Conservation (phyloP, 1,140 invertebrate genomes). For the Calosoma granatense region DNA sequence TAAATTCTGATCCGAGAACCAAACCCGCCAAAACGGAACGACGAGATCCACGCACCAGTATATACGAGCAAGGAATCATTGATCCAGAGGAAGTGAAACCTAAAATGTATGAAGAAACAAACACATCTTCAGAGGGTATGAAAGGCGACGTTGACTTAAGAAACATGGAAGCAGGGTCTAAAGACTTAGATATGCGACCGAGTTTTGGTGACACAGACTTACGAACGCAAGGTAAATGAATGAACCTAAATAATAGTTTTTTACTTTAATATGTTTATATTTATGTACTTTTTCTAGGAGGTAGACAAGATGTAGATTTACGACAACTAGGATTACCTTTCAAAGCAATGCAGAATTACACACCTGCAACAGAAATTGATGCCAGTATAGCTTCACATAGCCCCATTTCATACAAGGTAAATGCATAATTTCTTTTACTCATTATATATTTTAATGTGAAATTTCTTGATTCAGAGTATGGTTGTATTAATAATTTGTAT, state of each 20-base stretch:
- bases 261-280: slow-evolving; percentile 2
- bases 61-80: slow-evolving; percentile 30
- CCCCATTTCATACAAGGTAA: slow-evolving; percentile 53
- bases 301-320: slow-evolving; percentile 58
- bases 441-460: not conserved
- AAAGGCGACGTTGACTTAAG: slow-evolving; percentile 48
- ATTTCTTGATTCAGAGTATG: not conserved
- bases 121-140: slow-evolving; percentile 27
- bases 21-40: slow-evolving; percentile 13
- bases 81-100: not conserved
- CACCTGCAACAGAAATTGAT: slow-evolving; percentile 75
- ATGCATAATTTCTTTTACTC: slow-evolving; percentile 25
- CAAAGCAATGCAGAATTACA: slow-evolving; percentile 61
- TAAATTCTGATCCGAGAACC: not conserved
- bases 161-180: slow-evolving; percentile 35
- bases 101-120: not conserved
- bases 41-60: slow-evolving; percentile 21
- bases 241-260: not conserved
- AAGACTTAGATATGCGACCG: slow-evolving; percentile 35
- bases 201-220: slow-evolving; percentile 44
- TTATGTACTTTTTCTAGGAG: slow-evolving; percentile 16
- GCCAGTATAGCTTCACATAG: slow-evolving; percentile 67
- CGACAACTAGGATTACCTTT: slow-evolving; percentile 60
- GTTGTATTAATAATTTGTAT: not conserved
- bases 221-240: slow-evolving; percentile 21